Evolutionary conservation across 2,113 vertebrate genomes (phyloP).

Genomic region (Saccopteryx bilineata): DNA sequence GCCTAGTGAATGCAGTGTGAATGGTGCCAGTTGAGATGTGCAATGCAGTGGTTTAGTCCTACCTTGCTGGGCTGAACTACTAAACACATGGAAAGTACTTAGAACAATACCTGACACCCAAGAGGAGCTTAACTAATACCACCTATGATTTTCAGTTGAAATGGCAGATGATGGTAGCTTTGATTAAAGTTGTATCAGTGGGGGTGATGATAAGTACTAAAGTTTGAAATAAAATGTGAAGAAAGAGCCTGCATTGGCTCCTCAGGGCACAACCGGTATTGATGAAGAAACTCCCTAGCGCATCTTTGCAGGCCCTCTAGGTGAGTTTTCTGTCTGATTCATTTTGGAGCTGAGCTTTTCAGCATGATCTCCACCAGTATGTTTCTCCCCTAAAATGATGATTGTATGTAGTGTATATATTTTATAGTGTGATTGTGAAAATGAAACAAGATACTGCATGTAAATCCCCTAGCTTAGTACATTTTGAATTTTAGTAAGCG

Average conservation of each 20-base stretch:
- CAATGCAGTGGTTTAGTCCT: not conserved
- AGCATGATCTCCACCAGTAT: not conserved
- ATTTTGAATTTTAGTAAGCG: not conserved
- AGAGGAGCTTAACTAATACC: not conserved
- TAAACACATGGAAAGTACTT: not conserved
- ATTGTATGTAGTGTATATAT: not conserved
- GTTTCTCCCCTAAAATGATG: not conserved
- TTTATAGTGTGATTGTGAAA: not conserved
- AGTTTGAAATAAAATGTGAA: conserved; percentile 4
- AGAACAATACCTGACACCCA: not conserved
- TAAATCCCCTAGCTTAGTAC: not conserved
- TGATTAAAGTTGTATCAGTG: not conserved
- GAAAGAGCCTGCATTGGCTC: not conserved
- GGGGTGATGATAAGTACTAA: not conserved
- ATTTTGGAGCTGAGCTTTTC: not conserved
- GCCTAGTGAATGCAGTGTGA: not conserved
- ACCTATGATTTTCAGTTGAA: not conserved
- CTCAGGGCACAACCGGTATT: not conserved
- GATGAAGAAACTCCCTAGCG: not conserved
- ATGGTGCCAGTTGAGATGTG: not conserved
- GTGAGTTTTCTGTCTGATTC: not conserved
- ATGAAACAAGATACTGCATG: not conserved
- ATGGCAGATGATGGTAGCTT: not conserved
- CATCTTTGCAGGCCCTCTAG: not conserved
- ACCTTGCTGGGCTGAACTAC: not conserved